A percentile compares a stretch with the other conserved stretches of the same genome.
Evolutionary conservation across 2,113 vertebrate species (phyloP).

Genomic region (Physeter macrocephalus): DNA sequence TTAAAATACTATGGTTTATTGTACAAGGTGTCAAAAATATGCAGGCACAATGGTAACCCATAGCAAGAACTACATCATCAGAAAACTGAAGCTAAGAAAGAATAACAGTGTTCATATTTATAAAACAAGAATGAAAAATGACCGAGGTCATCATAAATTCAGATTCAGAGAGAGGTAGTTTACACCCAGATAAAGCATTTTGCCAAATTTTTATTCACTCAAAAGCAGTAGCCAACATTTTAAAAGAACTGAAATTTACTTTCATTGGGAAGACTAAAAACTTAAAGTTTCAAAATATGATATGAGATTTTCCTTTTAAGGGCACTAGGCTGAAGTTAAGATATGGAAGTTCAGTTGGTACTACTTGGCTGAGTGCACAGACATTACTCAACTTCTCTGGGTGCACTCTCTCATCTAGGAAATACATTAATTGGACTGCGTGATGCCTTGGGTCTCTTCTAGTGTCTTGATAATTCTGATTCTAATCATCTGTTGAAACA

Average conservation of each 20-base stretch:
- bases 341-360: constrained; percentile 33
- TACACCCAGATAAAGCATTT: constrained; percentile 35
- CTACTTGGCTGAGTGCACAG: constrained; percentile 25
- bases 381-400: constrained; percentile 51
- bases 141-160: not conserved
- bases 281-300: constrained; percentile 50
- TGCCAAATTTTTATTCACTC: constrained; percentile 37
- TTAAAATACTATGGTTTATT: not conserved
- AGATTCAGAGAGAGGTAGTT: constrained; percentile 4
- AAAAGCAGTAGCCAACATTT: constrained; percentile 40
- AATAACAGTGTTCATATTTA: not conserved
- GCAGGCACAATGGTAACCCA: not conserved
- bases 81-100: not conserved
- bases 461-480: not conserved
- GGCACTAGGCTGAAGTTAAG: not conserved
- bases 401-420: not conserved
- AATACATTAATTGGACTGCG: not conserved
- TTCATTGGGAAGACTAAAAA: constrained; percentile 47
- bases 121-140: constrained; percentile 17
- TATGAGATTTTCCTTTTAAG: constrained; percentile 55
- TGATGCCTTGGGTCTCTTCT: not conserved
- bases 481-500: not conserved
- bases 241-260: constrained; percentile 50
- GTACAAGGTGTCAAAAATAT: not conserved
- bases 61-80: not conserved